A percentile compares a stretch with the other conserved stretches of the same genome.
Conservation (phyloP, 2,113 vertebrate species). For the Cranoglanis bouderius region DNA sequence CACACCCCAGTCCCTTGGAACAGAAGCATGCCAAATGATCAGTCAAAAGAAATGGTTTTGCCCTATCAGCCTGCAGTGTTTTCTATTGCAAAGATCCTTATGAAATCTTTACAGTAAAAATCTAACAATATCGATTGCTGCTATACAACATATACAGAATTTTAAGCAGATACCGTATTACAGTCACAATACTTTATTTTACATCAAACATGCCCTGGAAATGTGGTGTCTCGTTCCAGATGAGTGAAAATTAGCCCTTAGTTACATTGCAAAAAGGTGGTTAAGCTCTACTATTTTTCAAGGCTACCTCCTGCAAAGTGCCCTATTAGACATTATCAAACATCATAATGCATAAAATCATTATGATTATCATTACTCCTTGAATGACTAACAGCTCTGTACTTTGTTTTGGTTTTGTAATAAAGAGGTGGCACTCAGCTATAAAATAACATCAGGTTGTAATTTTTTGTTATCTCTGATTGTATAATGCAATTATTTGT, state of each 20-base stretch:
- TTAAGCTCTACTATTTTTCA: not conserved
- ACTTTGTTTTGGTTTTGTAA: not conserved
- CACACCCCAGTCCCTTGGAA: not conserved
- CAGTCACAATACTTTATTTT: not conserved
- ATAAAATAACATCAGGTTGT: not conserved
- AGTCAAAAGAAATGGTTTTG: not conserved
- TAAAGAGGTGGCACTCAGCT: not conserved
- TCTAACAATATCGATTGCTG: not conserved
- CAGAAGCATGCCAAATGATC: not conserved
- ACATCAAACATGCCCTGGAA: not conserved
- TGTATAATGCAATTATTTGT: not conserved
- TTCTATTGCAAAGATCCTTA: not conserved
- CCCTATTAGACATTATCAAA: not conserved
- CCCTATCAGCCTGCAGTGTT: not conserved
- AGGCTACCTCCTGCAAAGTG: not conserved
- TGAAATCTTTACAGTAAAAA: not conserved
- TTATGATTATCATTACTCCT: not conserved
- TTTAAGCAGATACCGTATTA: not conserved
- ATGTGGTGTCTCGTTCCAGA: too few species aligned
- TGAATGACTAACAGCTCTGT: not conserved
- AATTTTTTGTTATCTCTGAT: not conserved
- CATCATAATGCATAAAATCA: not conserved
- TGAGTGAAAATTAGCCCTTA: not conserved
- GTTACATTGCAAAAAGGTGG: not conserved
- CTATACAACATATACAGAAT: not conserved